phyloP scores from a whole-genome alignment of 2,888 invertebrate species.

The Hypsopygia costalis region DNA sequence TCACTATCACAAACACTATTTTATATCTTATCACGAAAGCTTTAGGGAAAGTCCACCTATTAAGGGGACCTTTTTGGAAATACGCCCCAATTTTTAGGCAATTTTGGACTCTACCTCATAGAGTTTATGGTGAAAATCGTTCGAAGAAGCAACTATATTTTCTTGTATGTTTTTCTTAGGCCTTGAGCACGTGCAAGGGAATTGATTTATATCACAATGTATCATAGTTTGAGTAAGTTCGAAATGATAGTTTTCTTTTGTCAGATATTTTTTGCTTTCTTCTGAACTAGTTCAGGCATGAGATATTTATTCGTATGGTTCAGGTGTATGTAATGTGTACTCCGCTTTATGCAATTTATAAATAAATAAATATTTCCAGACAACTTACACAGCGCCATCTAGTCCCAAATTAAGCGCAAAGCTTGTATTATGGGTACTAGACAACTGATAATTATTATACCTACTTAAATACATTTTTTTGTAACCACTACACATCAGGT shows the following conservation, averaged over 20 bases:
- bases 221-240: conserved; percentile 11
- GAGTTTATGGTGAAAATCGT: conserved; percentile 1
- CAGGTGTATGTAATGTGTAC: too few species aligned
- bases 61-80: conserved; percentile 10
- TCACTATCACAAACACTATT: conserved; percentile 8
- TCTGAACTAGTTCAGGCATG: background rate
- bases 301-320: too few species aligned
- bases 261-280: background rate
- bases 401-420: too few species aligned
- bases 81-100: background rate
- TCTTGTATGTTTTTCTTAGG: conserved; percentile 6
- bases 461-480: too few species aligned
- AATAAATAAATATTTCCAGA: too few species aligned
- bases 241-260: conserved; percentile 5
- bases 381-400: too few species aligned
- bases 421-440: too few species aligned
- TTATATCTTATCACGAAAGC: conserved; percentile 12
- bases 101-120: background rate
- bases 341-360: too few species aligned
- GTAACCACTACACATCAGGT: too few species aligned
- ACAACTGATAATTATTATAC: too few species aligned
- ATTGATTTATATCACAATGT: conserved; percentile 12
- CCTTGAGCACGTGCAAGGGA: conserved; percentile 7
- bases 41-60: conserved; percentile 10
- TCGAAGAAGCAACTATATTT: background rate